phyloP scores from a whole-genome alignment of 2,888 invertebrate species.

The Chymomyza caudatula region DNA sequence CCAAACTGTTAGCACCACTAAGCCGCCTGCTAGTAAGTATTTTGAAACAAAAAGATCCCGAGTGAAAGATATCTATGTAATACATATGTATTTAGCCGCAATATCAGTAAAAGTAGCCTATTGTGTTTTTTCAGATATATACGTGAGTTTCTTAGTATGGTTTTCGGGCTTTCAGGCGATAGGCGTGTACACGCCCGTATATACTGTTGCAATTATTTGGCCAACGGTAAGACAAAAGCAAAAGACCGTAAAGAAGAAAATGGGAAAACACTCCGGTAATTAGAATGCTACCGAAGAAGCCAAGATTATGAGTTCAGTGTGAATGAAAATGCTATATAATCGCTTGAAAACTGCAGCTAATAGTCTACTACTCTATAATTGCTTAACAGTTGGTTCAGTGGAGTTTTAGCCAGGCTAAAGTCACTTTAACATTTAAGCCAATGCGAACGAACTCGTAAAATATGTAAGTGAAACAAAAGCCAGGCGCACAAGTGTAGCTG shows the following conservation, averaged over 20 bases:
- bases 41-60: constrained; percentile 8
- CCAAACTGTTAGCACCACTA: background rate
- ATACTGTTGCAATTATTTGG: background rate
- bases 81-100: background rate
- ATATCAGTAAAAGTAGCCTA: constrained; percentile 14
- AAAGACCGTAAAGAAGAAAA: background rate
- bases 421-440: constrained; percentile 20
- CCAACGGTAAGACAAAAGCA: background rate
- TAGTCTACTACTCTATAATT: background rate
- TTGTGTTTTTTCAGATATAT: constrained; percentile 8
- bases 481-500: background rate
- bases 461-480: constrained; percentile 1
- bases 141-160: background rate
- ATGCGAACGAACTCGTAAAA: background rate
- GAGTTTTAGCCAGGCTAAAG: background rate
- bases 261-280: background rate
- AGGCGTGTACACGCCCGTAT: background rate
- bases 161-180: background rate
- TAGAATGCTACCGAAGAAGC: background rate
- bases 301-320: background rate
- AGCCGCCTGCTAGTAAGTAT: background rate
- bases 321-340: background rate
- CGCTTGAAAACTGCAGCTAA: background rate
- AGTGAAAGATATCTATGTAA: constrained; percentile 9
- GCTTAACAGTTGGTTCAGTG: background rate